Evolutionary conservation across 2,113 vertebrate genomes (phyloP).

Genomic region (Orthonyx spaldingii): DNA sequence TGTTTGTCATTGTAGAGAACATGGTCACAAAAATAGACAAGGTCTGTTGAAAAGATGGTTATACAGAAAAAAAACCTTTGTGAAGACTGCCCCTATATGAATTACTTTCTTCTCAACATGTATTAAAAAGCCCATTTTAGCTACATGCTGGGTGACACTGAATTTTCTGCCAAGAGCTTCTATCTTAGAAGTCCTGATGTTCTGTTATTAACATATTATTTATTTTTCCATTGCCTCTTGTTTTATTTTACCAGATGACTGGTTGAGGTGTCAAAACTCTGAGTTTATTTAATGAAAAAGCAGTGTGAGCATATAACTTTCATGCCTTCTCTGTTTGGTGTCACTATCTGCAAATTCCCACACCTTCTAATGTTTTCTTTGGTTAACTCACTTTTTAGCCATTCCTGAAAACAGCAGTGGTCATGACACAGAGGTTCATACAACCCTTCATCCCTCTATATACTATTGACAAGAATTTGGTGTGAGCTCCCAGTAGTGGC

Average conservation of each 20-base stretch:
- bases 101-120: not conserved
- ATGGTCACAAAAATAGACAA: not conserved
- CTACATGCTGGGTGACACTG: not conserved
- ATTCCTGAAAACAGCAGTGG: not conserved
- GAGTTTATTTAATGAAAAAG: not conserved
- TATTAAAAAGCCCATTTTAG: not conserved
- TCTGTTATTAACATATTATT: not conserved
- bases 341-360: not conserved
- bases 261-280: not conserved
- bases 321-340: not conserved
- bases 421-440: not conserved
- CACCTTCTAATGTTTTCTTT: not conserved
- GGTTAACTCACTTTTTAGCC: not conserved
- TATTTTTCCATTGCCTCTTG: not conserved
- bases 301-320: not conserved
- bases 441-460: not conserved
- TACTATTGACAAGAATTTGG: not conserved
- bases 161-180: not conserved
- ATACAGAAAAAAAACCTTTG: not conserved
- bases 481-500: not conserved
- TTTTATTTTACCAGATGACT: not conserved
- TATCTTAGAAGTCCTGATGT: not conserved
- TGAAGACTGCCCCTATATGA: not conserved
- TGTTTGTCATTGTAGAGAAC: not conserved
- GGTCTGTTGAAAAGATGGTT: not conserved